Base-by-base conservation (phyloP, 2,888 invertebrate genomes). In the Cosmorhoe ocellata region DNA sequence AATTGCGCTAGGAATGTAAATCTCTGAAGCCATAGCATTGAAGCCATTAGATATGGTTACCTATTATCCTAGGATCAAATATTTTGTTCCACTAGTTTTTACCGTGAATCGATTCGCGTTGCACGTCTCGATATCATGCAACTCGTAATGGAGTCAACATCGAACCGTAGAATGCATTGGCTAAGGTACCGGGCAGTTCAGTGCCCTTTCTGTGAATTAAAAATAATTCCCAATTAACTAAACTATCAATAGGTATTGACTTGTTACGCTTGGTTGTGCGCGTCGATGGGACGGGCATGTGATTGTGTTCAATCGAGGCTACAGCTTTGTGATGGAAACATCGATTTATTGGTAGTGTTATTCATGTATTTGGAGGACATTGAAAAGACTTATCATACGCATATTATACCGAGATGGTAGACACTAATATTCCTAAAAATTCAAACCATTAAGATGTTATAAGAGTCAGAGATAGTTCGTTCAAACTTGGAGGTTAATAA, bases 141-240 rank as follows among this genome's bases (percentile, higher is more conserved):
- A 67, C 62, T 9, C 4, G 57, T 53, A 7, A 24, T 24, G 60
- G 59, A 63, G 59, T 48, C 51, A 24, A 7, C 61, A 58, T 59
- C 43, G 50, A 56, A 56, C 50, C 37, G 24, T 59, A 59, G 55
- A 72, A 56, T 14, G 43, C 53, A 74, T 75, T 71, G 59, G 71
- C 37, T 56, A 58, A 50, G 60, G 58, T 54, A 12, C 11, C 47
- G 28, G 8, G 10, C 22, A 36, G 59, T 56, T 59, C 56, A 47
- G 38, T 50, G 59, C 32, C 54, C 59, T 56, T 50, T 46, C 59
- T 62, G 63, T 67, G 63, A 71, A 71, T 73, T 69, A 72, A 64
- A 73, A 71, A 69, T 70, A 71, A 67, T 67, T 61, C 61, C 44
- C 67, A 67, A 69, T 71, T 65, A 66, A 60, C 61, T 57, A 58